Evolutionary conservation across 1,140 invertebrate genomes (phyloP).

Genomic region (Polypedilum pembai): DNA sequence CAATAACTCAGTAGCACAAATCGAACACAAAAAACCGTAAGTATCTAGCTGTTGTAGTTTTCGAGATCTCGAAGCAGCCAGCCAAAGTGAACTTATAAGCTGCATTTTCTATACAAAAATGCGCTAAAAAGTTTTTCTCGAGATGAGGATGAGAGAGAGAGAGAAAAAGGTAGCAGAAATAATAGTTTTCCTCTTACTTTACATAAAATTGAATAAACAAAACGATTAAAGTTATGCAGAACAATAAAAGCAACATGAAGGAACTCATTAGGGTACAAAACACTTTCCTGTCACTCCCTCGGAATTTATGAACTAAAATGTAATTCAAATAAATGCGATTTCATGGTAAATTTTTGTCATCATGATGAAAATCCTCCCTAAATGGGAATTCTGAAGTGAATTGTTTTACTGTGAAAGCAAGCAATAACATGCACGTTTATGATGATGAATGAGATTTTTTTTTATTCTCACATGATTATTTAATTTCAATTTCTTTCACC

Average conservation of each 20-base stretch:
- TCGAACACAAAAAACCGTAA: too few species aligned
- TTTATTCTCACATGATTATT: not conserved
- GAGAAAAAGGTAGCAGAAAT: not conserved
- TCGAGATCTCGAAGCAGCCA: too few species aligned
- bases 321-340: constrained; percentile 1
- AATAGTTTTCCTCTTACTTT: not conserved
- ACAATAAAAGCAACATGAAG: not conserved
- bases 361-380: not conserved
- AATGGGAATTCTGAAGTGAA: constrained; percentile 18
- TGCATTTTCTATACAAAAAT: too few species aligned
- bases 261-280: not conserved
- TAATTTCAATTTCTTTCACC: not conserved
- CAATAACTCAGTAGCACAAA: too few species aligned
- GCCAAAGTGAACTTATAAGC: too few species aligned
- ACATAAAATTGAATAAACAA: constrained; percentile 14
- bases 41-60: too few species aligned
- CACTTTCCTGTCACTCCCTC: not conserved
- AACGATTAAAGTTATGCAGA: not conserved
- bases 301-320: not conserved
- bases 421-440: not conserved
- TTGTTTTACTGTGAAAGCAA: not conserved
- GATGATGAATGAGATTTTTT: constrained; percentile 18
- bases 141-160: too few species aligned
- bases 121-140: too few species aligned
- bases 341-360: not conserved